phyloP scores from a whole-genome alignment of 2,113 vertebrate genomes.

The Labeo catla region DNA sequence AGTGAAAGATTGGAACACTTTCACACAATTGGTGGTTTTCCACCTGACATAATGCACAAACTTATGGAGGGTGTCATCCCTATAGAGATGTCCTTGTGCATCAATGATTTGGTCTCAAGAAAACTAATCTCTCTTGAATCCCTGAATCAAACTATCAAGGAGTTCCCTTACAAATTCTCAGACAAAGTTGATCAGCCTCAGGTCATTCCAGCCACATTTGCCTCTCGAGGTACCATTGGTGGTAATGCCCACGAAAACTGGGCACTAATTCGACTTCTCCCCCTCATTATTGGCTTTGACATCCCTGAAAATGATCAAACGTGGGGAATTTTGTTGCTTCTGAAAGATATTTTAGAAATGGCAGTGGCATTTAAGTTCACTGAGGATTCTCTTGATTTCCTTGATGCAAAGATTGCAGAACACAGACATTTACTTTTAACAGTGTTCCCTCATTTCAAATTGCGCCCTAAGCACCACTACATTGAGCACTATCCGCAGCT shows the following conservation, averaged over 20 bases:
- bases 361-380: constrained; percentile 4
- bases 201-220: neutral
- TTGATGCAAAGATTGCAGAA: constrained; percentile 26
- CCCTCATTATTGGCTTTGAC: no score
- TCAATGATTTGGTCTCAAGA: neutral
- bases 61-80: neutral
- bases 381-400: constrained; percentile 28
- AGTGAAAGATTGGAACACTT: neutral
- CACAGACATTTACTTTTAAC: constrained; percentile 22
- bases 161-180: constrained; percentile 4
- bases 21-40: neutral
- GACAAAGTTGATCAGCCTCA: constrained; percentile 23
- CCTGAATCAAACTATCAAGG: neutral
- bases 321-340: no score
- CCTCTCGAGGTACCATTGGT: neutral
- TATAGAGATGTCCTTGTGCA: neutral
- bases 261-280: no score
- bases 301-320: no score
- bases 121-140: neutral
- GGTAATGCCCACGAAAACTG: no score
- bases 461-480: constrained; percentile 34
- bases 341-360: neutral
- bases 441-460: constrained; percentile 30
- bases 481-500: constrained; percentile 23
- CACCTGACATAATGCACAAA: neutral